Percentiles rank a stretch among this genome's conserved stretches.
Conservation (phyloP, 2,888 invertebrate species). For the Eupithecia dodoneata region DNA sequence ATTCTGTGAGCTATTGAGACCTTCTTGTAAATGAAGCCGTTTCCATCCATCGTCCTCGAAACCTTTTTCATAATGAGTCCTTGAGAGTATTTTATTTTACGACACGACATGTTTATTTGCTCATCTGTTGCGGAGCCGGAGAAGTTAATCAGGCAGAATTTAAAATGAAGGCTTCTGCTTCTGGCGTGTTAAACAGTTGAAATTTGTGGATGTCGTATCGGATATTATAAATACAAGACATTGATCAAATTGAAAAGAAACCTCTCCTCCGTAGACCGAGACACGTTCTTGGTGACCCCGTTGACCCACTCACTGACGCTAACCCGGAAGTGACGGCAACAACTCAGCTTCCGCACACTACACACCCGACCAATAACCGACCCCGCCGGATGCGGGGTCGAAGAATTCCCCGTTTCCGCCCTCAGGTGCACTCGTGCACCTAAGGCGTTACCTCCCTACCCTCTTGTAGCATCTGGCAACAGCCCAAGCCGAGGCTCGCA, state of each 20-base stretch:
- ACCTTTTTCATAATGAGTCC: constrained; percentile 2
- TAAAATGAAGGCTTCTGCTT: background rate
- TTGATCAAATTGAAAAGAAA: constrained; percentile 21
- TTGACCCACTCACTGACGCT: too few relatives aligned
- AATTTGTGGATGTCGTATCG: background rate
- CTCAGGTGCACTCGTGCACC: too few relatives aligned
- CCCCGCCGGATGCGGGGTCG: too few relatives aligned
- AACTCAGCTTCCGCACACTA: too few relatives aligned
- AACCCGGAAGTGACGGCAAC: too few relatives aligned
- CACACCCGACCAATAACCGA: too few relatives aligned
- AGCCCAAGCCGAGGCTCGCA: too few relatives aligned
- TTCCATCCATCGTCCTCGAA: constrained; percentile 18
- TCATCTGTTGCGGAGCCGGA: background rate
- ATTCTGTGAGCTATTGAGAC: constrained; percentile 41
- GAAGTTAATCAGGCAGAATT: background rate
- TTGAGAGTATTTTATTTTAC: background rate
- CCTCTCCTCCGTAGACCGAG: too few relatives aligned
- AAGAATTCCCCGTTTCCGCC: too few relatives aligned
- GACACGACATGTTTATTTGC: background rate
- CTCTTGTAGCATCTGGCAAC: too few relatives aligned
- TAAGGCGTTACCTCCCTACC: too few relatives aligned
- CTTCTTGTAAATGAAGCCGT: constrained; percentile 37
- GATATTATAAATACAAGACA: background rate
- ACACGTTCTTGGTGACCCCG: too few relatives aligned
- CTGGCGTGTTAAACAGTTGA: background rate